These are phyloP conservation scores for Meandrusa payeni DNA, from an alignment of 2,888 invertebrate genomes.

Conservation along the genomic window DNA sequence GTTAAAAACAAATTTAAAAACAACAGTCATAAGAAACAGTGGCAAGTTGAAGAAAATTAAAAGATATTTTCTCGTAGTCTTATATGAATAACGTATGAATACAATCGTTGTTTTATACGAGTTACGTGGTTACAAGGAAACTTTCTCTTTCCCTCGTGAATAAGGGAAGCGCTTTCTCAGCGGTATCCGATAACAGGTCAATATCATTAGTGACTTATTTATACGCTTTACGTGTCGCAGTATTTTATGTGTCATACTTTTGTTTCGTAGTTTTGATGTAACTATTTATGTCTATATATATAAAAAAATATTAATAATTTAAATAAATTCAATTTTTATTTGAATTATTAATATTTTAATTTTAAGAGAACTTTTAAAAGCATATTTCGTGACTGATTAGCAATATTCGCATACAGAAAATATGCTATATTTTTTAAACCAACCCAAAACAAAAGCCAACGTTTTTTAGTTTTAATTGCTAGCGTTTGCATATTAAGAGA, in stretches of 20 bases:
- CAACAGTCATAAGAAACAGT: too few relatives aligned
- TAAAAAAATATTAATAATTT: too few relatives aligned
- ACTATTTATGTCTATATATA: too few relatives aligned
- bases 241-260: background rate
- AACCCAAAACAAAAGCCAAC: slow-evolving; percentile 7
- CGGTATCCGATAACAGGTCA: slow-evolving; percentile 44
- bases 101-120: slow-evolving; percentile 3
- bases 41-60: too few relatives aligned
- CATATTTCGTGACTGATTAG: too few relatives aligned
- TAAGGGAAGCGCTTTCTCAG: slow-evolving; percentile 32
- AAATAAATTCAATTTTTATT: too few relatives aligned
- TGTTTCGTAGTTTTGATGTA: background rate
- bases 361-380: too few relatives aligned
- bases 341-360: too few relatives aligned
- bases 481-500: slow-evolving; percentile 14
- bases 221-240: slow-evolving; percentile 21
- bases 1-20: too few relatives aligned
- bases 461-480: slow-evolving; percentile 19
- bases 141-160: slow-evolving; percentile 5
- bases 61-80: too few relatives aligned
- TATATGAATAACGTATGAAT: background rate
- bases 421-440: too few relatives aligned
- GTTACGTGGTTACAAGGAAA: slow-evolving; percentile 1
- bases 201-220: slow-evolving; percentile 40
- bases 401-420: too few relatives aligned